phyloP scores from a whole-genome alignment of 2,888 invertebrate species.

The Diadegma fenestrale region DNA sequence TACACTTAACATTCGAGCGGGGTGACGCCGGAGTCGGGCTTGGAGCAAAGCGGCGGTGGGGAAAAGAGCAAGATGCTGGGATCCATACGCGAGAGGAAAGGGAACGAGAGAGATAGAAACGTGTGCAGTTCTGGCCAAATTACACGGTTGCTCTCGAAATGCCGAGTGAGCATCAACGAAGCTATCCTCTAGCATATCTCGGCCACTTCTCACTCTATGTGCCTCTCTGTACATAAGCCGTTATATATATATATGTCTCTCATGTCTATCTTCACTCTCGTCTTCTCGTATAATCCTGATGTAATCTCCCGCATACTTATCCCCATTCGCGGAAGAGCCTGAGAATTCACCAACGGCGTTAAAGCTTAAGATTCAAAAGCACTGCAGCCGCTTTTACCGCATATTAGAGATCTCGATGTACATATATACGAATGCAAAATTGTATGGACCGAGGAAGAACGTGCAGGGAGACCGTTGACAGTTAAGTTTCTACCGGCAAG shows the following conservation, averaged over 20 bases:
- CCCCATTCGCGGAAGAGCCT: conserved; percentile 54
- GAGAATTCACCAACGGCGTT: conserved; percentile 48
- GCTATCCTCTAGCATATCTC: conserved; percentile 40
- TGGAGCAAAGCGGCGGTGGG: conserved; percentile 12
- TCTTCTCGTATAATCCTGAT: conserved; percentile 61
- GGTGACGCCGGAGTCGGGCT: conserved; percentile 38
- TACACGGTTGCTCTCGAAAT: conserved; percentile 60
- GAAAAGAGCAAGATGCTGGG: conserved; percentile 13
- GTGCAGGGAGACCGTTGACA: not conserved
- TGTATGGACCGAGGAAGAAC: not conserved
- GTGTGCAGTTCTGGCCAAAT: conserved; percentile 58
- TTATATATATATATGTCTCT: not conserved
- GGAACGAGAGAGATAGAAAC: conserved; percentile 18
- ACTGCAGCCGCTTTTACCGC: conserved; percentile 47
- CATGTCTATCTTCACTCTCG: conserved; percentile 26
- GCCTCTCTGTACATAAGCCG: not conserved
- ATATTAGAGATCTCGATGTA: conserved; percentile 33
- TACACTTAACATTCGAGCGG: conserved; percentile 37
- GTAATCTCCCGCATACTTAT: conserved; percentile 65
- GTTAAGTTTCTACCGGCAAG: not conserved
- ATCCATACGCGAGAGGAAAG: conserved; percentile 1
- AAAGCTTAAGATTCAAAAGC: conserved; percentile 50
- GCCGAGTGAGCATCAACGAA: conserved; percentile 61
- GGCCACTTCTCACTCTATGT: conserved; percentile 47
- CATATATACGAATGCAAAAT: not conserved